Evolutionary conservation across 1,140 invertebrate species (phyloP).

Genomic region (Euwallacea similis): DNA sequence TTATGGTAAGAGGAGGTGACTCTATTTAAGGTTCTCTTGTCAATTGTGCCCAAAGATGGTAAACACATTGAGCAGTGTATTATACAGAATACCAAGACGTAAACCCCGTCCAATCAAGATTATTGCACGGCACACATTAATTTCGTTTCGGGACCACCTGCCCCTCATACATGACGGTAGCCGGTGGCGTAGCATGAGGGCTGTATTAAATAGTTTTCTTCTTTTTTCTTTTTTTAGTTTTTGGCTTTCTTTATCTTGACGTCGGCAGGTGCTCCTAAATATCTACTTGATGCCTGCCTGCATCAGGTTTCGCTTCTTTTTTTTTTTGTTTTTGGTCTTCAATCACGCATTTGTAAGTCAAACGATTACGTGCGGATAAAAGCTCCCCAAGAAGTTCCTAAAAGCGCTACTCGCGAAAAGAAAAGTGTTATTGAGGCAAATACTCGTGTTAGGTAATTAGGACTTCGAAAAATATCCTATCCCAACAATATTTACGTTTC

Average conservation of each 20-base stretch:
- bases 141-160: slow-evolving; percentile 31
- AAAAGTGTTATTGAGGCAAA: too few relatives aligned
- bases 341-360: not conserved
- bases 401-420: too few relatives aligned
- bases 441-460: too few relatives aligned
- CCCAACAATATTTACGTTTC: not conserved
- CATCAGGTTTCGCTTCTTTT: not conserved
- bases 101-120: slow-evolving; percentile 31
- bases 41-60: too few relatives aligned
- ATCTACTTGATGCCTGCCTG: not conserved
- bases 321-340: slow-evolving; percentile 11
- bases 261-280: slow-evolving; percentile 23
- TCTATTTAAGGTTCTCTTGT: too few relatives aligned
- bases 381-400: too few relatives aligned
- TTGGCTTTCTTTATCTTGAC: slow-evolving; percentile 17
- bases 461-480: too few relatives aligned
- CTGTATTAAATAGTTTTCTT: slow-evolving; percentile 27
- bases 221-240: slow-evolving; percentile 17
- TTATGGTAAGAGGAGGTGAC: too few relatives aligned
- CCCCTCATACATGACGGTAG: slow-evolving; percentile 38
- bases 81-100: not conserved
- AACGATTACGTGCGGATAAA: not conserved
- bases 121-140: slow-evolving; percentile 26
- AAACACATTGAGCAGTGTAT: slow-evolving; percentile 14
- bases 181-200: slow-evolving; percentile 34